Evolutionary conservation across 2,888 invertebrate species (phyloP).

Genomic region (Melitaea athalia): DNA sequence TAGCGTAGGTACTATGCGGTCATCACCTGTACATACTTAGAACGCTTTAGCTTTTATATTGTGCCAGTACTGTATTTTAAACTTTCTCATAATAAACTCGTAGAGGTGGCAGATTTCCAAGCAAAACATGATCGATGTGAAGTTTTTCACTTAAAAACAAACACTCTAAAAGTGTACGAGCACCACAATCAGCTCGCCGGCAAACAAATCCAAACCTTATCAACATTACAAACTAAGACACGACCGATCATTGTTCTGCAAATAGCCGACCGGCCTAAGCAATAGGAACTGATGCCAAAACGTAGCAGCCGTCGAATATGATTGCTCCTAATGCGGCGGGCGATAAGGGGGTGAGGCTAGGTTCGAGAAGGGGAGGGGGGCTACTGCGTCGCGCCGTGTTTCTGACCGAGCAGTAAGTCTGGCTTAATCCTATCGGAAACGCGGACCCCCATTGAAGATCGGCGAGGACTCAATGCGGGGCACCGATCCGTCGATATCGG

Average conservation of each 20-base stretch:
- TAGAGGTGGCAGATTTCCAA: slow-evolving; percentile 9
- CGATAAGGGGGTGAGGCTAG: slow-evolving; percentile 52
- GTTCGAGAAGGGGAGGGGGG: slow-evolving; percentile 48
- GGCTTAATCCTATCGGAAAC: slow-evolving; percentile 82
- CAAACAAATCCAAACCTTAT: slow-evolving; percentile 56
- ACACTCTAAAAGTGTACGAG: slow-evolving; percentile 4
- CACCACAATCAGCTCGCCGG: slow-evolving; percentile 16
- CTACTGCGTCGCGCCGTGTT: slow-evolving; percentile 72
- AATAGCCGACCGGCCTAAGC: slow-evolving; percentile 74
- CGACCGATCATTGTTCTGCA: slow-evolving; percentile 76
- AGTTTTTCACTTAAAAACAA: slow-evolving; percentile 6
- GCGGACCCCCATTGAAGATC: slow-evolving; percentile 79
- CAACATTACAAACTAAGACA: slow-evolving; percentile 69
- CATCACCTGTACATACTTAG: not conserved
- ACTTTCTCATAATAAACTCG: not conserved
- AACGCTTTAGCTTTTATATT: too few species aligned
- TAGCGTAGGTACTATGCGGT: not conserved
- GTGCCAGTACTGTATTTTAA: not conserved
- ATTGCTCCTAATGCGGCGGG: slow-evolving; percentile 79
- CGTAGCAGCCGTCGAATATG: slow-evolving; percentile 80
- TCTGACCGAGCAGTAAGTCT: slow-evolving; percentile 82
- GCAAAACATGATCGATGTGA: slow-evolving; percentile 3
- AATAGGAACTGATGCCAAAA: slow-evolving; percentile 79
- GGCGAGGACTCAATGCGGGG: slow-evolving; percentile 57
- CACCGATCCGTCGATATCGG: slow-evolving; percentile 55